These are phyloP conservation scores for Magallana angulata DNA, from an alignment of 1,140 invertebrate species.

Conservation along the genomic window DNA sequence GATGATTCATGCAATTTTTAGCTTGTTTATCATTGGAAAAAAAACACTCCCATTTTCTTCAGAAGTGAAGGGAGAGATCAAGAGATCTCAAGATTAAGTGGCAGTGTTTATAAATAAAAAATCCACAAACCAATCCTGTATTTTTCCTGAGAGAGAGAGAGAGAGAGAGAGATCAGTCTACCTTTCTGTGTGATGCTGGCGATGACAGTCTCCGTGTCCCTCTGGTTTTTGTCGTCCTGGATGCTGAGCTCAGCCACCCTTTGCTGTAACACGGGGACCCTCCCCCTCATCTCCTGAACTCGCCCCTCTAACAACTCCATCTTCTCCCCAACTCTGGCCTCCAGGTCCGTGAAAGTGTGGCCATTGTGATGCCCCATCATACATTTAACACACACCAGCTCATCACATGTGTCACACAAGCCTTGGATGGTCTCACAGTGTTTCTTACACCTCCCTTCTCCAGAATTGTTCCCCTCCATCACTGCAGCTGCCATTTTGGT, in stretches of 20 bases:
- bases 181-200: constrained; percentile 37
- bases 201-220: background rate
- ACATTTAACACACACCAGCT: constrained; percentile 25
- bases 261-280: constrained; percentile 12
- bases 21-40: no score
- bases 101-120: no score
- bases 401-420: constrained; percentile 36
- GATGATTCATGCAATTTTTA: no score
- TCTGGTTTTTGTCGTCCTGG: constrained; percentile 27
- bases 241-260: background rate
- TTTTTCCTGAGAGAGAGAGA: no score
- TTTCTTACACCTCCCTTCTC: background rate
- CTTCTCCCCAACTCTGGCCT: constrained; percentile 4
- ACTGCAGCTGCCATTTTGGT: constrained; percentile 25
- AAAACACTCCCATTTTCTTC: no score
- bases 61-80: no score
- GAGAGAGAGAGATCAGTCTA: background rate
- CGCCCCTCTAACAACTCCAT: background rate
- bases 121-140: no score
- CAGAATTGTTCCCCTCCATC: background rate
- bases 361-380: constrained; percentile 33
- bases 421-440: constrained; percentile 14
- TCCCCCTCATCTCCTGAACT: constrained; percentile 8
- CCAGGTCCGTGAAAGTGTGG: constrained; percentile 10
- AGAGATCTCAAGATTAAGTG: no score